Evolutionary conservation across 2,113 vertebrate species (phyloP).

Genomic region (Pithys albifrons): DNA sequence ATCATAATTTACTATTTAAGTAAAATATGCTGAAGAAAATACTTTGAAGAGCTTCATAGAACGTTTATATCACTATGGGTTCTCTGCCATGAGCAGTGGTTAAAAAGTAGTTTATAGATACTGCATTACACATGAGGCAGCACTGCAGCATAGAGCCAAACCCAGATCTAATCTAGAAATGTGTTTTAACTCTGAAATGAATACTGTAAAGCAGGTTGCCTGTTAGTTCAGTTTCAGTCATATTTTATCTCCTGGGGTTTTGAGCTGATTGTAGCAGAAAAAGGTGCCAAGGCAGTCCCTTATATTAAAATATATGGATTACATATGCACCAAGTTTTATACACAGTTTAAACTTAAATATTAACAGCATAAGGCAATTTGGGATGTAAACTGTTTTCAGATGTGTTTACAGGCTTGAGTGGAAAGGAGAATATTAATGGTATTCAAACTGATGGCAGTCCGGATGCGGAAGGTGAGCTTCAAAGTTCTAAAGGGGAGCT

Average conservation of each 20-base stretch:
- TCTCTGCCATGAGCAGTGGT: neutral
- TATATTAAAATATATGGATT: constrained; percentile 55
- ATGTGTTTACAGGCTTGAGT: constrained; percentile 25
- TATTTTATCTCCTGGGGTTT: constrained; percentile 48
- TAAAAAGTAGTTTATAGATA: constrained; percentile 35
- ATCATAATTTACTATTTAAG: neutral
- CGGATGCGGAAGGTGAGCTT: constrained; percentile 32
- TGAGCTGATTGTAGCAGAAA: constrained; percentile 49
- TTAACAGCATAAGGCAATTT: neutral
- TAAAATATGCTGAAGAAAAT: neutral
- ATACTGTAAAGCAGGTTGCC: constrained; percentile 19
- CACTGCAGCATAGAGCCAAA: neutral
- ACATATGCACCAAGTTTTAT: constrained; percentile 36
- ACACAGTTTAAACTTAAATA: constrained; percentile 10
- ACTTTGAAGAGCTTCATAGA: neutral
- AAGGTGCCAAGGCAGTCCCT: constrained; percentile 39
- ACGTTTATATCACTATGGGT: neutral
- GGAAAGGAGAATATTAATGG: constrained; percentile 45
- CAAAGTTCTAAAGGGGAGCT: constrained; percentile 36
- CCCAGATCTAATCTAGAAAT: constrained; percentile 41
- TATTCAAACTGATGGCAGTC: neutral
- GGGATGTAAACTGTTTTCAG: constrained; percentile 55
- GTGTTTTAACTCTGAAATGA: constrained; percentile 37
- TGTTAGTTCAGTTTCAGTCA: constrained; percentile 25
- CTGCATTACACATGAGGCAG: constrained; percentile 9